Evolutionary conservation across 2,888 invertebrate genomes (phyloP).

Genomic region (Hanleya hanleyi): DNA sequence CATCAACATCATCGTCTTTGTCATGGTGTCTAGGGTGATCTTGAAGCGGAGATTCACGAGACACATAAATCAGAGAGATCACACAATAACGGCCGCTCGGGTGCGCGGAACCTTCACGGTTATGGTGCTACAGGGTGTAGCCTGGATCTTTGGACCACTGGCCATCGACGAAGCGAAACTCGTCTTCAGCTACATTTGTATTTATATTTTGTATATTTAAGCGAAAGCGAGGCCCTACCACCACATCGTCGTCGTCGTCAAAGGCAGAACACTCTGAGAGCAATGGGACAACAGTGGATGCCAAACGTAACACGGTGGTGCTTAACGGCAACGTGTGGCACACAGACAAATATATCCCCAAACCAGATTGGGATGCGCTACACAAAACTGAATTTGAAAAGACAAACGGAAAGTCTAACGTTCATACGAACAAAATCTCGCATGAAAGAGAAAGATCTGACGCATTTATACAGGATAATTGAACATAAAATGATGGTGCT

Average conservation of each 20-base stretch:
- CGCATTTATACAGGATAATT: too few relatives aligned
- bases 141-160: slow-evolving; percentile 69
- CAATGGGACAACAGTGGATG: neutral
- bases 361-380: neutral
- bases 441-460: too few relatives aligned
- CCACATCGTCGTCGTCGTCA: neutral
- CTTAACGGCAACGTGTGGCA: neutral
- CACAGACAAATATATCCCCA: neutral
- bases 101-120: slow-evolving; percentile 67
- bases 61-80: slow-evolving; percentile 15
- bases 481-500: too few relatives aligned
- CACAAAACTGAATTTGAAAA: neutral
- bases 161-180: slow-evolving; percentile 63
- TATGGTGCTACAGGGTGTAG: slow-evolving; percentile 64
- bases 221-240: slow-evolving; percentile 54
- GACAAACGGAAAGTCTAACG: neutral
- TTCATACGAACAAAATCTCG: neutral
- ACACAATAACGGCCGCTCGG: slow-evolving; percentile 38
- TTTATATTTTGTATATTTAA: slow-evolving; percentile 64
- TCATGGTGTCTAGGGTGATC: slow-evolving; percentile 66
- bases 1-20: slow-evolving; percentile 74
- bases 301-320: slow-evolving; percentile 3
- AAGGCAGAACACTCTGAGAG: neutral
- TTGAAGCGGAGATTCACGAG: slow-evolving; percentile 60
- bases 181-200: slow-evolving; percentile 63